Evolutionary conservation across 1,140 invertebrate genomes (phyloP), one percentile per base, ranked within the genome.

Genomic region (Leptinotarsa defecta): DNA sequence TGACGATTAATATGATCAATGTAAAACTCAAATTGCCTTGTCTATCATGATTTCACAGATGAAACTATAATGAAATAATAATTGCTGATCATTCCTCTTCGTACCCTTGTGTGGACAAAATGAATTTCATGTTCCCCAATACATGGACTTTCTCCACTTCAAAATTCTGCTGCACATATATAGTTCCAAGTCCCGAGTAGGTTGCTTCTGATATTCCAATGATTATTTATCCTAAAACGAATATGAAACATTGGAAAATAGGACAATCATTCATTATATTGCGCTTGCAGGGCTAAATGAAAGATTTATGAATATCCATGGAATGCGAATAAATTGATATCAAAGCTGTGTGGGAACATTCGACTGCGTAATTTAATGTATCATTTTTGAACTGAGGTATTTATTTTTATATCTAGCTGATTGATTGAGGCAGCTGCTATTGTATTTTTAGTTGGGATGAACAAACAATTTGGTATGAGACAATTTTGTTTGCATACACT

Each of bases 311-410:
- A 15, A 19, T 13, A 5, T 15, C 15, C 15, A 57, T 19, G 52
- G 52, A 57, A 57, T 57, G 52, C n/a, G 52, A 57, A 57, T 57
- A n/a, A 57, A 57, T 57, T 57, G 15, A 57, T 57, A 57, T 57
- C n/a, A 15, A 57, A 57, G n/a, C 52, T 17, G n/a, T 57, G 52
- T 57, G 13, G 15, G 15, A 57, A 57, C 15, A 57, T 17, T 15
- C 3, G 13, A 15, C 13, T 57, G 15, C n/a, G 52, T 8, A 57
- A 57, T 57, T 8, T 1, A 19, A n/a, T 57, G 2, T 15, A 57
- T 17, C 13, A 57, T 19, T 57, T 57, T 15, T 57, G 52, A 15
- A 2, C n/a, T n/a, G 17, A 15, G 13, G n/a, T 57, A 19, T 57
- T 57, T 15, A 17, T 57, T 57, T 57, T 57, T 57, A 15, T 57